Base-by-base conservation (phyloP, 2,113 vertebrate species). In the Daboia siamensis region DNA sequence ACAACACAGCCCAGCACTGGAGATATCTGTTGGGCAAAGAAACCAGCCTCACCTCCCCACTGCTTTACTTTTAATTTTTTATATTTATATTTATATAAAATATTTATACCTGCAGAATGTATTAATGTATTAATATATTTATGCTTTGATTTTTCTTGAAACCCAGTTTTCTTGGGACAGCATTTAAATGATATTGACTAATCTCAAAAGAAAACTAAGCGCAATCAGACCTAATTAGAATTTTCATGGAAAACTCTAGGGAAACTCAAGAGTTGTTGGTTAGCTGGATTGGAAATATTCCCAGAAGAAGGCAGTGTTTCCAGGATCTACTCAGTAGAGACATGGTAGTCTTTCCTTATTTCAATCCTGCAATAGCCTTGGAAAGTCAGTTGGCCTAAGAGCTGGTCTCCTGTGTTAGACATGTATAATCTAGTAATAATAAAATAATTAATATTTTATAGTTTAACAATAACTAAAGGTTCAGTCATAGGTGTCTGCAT, bases 11-110 rank as follows among this genome's bases (percentile, higher is more conserved):
- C 56, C 87, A 90, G 85, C 54, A 48, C 39, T 0, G 85, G 92
- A 57, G 93, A 90, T 91, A 94, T 80, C 95, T 92, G 46, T 87
- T 92, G 52, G 1, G 0, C 1, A 17, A 1, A 23, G 93, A 95
- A 92, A 96, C 86, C 48, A 95, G 94, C 91, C 86, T 57, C 17
- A 0, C 3, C 48, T 52, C 86, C 15, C 4, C 48, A 56, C 24
- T 86, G 48, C 48, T n/a, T 24, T n/a, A 46, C 39, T 3, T 94
- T 94, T 51, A 51, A 51, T 51, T 51, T 51, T 51, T 51, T 51
- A 51, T 51, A 51, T 51, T 51, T 51, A 51, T 51, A 51, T 51
- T 51, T 51, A 51, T 51, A 51, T 51, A 51, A 51, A 51, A 51
- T 39, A 80, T 21, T 39, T 80, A 80, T 80, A 80, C n/a, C n/a